A percentile compares a stretch with the other conserved stretches of the same genome.
These are phyloP conservation scores for Aporrectodea caliginosa DNA, from an alignment of 1,140 invertebrate genomes.

Conservation along the genomic window DNA sequence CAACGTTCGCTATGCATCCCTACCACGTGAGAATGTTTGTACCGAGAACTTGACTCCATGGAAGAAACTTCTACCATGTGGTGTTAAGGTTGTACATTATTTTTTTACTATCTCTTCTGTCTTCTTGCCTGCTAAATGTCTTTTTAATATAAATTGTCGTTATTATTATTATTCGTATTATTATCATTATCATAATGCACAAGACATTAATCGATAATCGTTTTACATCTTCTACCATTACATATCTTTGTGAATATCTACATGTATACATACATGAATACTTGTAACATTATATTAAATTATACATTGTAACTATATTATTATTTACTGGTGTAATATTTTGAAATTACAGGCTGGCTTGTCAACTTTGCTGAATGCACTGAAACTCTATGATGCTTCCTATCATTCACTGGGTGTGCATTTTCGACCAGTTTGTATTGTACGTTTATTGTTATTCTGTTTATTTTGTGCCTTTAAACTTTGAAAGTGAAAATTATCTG, in stretches of 20 bases:
- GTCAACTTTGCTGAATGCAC: constrained; percentile 81
- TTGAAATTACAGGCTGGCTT: constrained; percentile 71
- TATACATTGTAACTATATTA: too few species aligned
- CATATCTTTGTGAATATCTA: too few species aligned
- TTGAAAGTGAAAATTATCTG: too few species aligned
- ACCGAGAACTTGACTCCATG: constrained; percentile 98
- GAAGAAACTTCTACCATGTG: constrained; percentile 91
- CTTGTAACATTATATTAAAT: too few species aligned
- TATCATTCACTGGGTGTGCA: constrained; percentile 88
- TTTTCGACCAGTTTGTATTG: constrained; percentile 72
- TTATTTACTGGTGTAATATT: too few species aligned
- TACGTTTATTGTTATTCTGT: constrained; percentile 42
- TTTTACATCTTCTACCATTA: too few species aligned
- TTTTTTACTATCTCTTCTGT: too few species aligned
- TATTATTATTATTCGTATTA: too few species aligned
- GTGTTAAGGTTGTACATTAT: constrained; percentile 60
- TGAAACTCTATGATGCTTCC: constrained; percentile 83
- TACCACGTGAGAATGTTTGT: constrained; percentile 93
- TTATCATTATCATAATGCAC: too few species aligned
- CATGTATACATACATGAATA: constrained; percentile 35
- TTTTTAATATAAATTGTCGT: too few species aligned
- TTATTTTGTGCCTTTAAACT: background rate
- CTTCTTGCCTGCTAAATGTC: too few species aligned
- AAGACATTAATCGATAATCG: too few species aligned
- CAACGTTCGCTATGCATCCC: constrained; percentile 71